A percentile compares a stretch with the other conserved stretches of the same genome.
phyloP scores from a whole-genome alignment of 2,888 invertebrate species.

The Leucozona laternaria region DNA sequence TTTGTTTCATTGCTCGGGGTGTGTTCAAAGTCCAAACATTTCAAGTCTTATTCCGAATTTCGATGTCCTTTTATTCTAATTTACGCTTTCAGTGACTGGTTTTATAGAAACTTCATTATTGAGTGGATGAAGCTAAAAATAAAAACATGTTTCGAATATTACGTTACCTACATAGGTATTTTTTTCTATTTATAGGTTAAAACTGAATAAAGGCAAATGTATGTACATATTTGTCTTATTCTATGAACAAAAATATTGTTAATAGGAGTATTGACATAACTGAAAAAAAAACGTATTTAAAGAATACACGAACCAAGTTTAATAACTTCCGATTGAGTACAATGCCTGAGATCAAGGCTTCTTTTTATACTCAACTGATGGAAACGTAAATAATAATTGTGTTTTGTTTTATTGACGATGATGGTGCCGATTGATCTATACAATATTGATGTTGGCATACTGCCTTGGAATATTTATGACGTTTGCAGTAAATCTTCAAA shows the following conservation, averaged over 20 bases:
- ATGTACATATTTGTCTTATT: background rate
- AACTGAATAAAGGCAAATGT: background rate
- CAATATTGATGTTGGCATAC: background rate
- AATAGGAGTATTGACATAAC: background rate
- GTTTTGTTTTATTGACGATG: background rate
- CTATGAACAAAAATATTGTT: background rate
- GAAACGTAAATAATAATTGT: slow-evolving; percentile 19
- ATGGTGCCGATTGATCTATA: slow-evolving; percentile 3
- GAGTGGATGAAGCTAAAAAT: too few species aligned
- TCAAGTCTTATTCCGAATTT: too few species aligned
- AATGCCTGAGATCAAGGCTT: slow-evolving; percentile 23
- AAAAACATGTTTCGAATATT: background rate
- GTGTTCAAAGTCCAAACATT: too few species aligned
- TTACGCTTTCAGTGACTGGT: too few species aligned
- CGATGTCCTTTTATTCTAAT: too few species aligned
- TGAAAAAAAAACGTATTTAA: background rate
- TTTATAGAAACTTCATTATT: too few species aligned
- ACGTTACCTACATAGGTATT: background rate
- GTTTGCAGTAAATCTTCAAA: background rate
- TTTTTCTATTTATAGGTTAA: background rate
- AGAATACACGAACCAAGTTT: background rate
- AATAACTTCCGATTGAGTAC: slow-evolving; percentile 19
- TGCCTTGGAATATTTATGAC: slow-evolving; percentile 5
- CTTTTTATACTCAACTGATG: background rate
- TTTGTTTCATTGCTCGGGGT: too few species aligned